These are phyloP conservation scores for Papilio dardanus DNA, from an alignment of 1,140 invertebrate species.

Conservation along the genomic window DNA sequence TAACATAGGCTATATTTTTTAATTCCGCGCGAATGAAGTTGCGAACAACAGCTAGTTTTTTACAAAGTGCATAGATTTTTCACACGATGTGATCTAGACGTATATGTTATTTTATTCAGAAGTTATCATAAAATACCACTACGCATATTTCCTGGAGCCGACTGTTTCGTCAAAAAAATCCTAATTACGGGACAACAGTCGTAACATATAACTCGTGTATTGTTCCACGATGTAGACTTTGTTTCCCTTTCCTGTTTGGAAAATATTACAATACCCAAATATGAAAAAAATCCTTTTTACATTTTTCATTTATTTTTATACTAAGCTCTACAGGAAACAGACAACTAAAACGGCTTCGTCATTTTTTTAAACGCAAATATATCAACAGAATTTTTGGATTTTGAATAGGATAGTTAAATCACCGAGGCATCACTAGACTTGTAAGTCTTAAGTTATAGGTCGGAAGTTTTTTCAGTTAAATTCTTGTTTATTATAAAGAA, in stretches of 20 bases:
- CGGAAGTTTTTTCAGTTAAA: background rate
- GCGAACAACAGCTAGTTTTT: too few relatives aligned
- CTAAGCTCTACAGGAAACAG: background rate
- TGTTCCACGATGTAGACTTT: conserved; percentile 12
- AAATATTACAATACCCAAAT: conserved; percentile 10
- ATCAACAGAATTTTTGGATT: background rate
- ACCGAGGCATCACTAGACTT: background rate
- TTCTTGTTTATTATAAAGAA: conserved; percentile 2
- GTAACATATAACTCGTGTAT: conserved; percentile 9
- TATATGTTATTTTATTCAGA: background rate
- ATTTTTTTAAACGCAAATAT: background rate
- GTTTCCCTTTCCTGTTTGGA: background rate
- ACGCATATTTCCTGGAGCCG: background rate
- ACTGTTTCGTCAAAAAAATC: background rate
- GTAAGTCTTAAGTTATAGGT: background rate
- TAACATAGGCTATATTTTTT: too few relatives aligned
- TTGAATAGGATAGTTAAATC: background rate
- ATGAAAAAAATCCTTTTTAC: conserved; percentile 4
- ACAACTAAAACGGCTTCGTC: background rate
- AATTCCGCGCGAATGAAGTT: too few relatives aligned
- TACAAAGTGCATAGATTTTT: too few relatives aligned
- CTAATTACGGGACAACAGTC: background rate
- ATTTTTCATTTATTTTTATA: too few relatives aligned
- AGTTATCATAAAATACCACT: conserved; percentile 19
- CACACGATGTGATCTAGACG: background rate